Conservation (phyloP, 2,888 invertebrate species). For the Yponomeuta sedellus region DNA sequence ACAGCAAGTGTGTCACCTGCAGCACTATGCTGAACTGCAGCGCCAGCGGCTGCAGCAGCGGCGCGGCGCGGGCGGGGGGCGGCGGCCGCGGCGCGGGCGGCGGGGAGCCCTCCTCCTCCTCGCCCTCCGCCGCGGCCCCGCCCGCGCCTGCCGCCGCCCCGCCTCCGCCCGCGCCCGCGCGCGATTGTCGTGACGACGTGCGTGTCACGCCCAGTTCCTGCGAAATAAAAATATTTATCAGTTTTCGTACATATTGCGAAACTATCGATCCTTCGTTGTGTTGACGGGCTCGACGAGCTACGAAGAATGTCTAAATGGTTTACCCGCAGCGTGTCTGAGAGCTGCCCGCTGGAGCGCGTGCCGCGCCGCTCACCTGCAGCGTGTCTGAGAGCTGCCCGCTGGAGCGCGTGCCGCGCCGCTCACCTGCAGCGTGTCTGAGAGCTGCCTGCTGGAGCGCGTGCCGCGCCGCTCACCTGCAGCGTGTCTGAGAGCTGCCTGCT, state of each 20-base stretch:
- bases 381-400: conserved; percentile 12
- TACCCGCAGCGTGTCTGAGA: neutral
- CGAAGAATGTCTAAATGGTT: too few species aligned
- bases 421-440: neutral
- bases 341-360: too few species aligned
- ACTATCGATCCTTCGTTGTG: too few species aligned
- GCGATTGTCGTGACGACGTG: conserved; percentile 84
- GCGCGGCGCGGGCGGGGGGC: conserved; percentile 67
- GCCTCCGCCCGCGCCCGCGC: conserved; percentile 69
- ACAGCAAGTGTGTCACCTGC: conserved; percentile 51
- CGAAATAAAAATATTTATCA: neutral
- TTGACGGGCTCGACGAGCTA: too few species aligned
- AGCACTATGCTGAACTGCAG: conserved; percentile 84
- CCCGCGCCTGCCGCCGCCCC: conserved; percentile 76
- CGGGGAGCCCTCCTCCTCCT: conserved; percentile 67
- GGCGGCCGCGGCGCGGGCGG: conserved; percentile 30
- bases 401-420: neutral
- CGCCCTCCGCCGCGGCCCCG: conserved; percentile 36
- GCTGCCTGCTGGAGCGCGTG: too few species aligned
- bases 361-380: conserved; percentile 82
- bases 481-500: too few species aligned
- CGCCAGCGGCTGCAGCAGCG: conserved; percentile 91
- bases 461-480: too few species aligned
- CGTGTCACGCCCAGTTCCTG: conserved; percentile 89
- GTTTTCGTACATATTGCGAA: neutral